phyloP scores from a whole-genome alignment of 1,140 invertebrate species.

The Cotesia vestalis region DNA sequence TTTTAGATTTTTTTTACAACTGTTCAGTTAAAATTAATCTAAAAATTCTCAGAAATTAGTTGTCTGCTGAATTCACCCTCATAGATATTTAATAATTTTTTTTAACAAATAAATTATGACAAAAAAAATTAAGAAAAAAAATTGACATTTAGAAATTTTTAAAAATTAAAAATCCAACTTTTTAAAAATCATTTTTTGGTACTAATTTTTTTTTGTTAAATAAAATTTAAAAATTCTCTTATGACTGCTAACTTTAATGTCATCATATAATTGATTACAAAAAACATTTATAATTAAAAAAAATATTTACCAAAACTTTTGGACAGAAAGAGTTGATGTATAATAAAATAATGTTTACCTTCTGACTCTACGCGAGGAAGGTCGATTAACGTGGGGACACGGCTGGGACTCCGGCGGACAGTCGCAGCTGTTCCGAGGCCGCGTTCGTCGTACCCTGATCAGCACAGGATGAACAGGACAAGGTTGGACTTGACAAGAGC shows the following conservation, averaged over 20 bases:
- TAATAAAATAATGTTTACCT: constrained; percentile 50
- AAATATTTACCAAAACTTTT: background rate
- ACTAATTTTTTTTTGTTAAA: no score
- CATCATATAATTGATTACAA: background rate
- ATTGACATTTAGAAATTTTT: no score
- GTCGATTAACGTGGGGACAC: constrained; percentile 52
- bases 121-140: no score
- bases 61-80: no score
- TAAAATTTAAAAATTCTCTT: no score
- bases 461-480: constrained; percentile 62
- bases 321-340: background rate
- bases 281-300: constrained; percentile 1
- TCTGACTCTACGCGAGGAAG: constrained; percentile 48
- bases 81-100: no score
- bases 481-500: constrained; percentile 61
- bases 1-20: no score
- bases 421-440: constrained; percentile 55
- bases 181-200: no score
- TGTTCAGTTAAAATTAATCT: no score
- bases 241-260: background rate
- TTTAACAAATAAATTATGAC: no score
- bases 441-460: constrained; percentile 57
- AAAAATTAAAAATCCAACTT: no score
- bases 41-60: no score
- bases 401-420: constrained; percentile 58